Conservation (phyloP, 2,888 invertebrate genomes). For the Dermolepida albohirtum region DNA sequence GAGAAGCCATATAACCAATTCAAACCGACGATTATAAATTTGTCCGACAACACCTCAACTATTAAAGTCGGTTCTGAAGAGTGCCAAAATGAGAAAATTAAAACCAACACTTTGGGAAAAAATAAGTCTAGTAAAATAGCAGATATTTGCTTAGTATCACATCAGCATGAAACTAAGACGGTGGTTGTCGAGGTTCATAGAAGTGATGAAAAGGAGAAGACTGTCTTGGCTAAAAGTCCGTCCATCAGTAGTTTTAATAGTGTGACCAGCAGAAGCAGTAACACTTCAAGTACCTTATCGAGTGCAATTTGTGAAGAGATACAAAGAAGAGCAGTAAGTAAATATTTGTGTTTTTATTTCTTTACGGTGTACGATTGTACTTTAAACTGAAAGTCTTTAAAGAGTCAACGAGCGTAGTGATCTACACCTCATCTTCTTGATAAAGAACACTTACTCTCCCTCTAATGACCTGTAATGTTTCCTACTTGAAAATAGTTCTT, state of each 20-base stretch:
- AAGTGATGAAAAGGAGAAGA: conserved; percentile 60
- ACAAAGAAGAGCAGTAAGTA: conserved; percentile 75
- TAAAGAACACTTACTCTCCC: too few species aligned
- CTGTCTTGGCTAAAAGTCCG: conserved; percentile 60
- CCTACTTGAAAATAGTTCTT: too few species aligned
- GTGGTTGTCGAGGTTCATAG: conserved; percentile 84
- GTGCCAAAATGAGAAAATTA: conserved; percentile 63
- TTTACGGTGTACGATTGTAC: too few species aligned
- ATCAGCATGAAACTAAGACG: conserved; percentile 71
- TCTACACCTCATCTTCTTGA: too few species aligned
- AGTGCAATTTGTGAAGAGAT: conserved; percentile 79
- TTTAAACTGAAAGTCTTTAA: too few species aligned
- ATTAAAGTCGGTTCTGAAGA: conserved; percentile 71
- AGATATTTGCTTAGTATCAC: conserved; percentile 64
- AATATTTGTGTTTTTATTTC: neutral
- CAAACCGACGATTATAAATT: conserved; percentile 79
- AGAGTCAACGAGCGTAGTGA: too few species aligned
- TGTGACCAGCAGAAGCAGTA: conserved; percentile 60
- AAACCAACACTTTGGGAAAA: conserved; percentile 55
- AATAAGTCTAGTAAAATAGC: conserved; percentile 58
- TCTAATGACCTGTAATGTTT: too few species aligned
- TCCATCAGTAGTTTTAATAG: conserved; percentile 62
- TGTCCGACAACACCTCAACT: conserved; percentile 78
- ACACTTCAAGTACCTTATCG: conserved; percentile 69
- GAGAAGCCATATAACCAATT: conserved; percentile 69